Conservation (phyloP, 2,888 invertebrate genomes). For the Pollenia griseotomentosa region DNA sequence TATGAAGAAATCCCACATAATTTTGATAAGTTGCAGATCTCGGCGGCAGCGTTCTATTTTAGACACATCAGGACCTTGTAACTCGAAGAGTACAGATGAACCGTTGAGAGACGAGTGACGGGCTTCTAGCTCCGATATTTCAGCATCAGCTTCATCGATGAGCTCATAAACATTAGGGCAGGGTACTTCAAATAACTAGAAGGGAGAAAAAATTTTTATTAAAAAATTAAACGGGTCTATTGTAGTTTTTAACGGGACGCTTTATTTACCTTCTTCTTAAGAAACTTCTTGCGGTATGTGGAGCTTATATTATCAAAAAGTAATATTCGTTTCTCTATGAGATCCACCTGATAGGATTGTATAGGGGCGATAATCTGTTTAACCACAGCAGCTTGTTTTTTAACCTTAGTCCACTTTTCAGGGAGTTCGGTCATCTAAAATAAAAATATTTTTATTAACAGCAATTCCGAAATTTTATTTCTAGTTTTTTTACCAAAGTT, state of each 20-base stretch:
- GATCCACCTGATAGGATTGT: conserved; percentile 94
- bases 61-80: conserved; percentile 92
- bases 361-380: conserved; percentile 95
- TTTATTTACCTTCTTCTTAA: conserved; percentile 81
- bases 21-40: conserved; percentile 91
- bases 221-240: neutral
- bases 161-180: conserved; percentile 89
- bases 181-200: conserved; percentile 86
- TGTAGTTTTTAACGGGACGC: too few species aligned
- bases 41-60: conserved; percentile 90
- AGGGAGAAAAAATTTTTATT: neutral
- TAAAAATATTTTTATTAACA: neutral
- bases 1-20: conserved; percentile 95
- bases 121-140: conserved; percentile 88
- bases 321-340: conserved; percentile 92
- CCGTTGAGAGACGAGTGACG: conserved; percentile 88
- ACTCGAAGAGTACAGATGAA: conserved; percentile 93
- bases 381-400: conserved; percentile 92
- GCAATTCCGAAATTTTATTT: neutral
- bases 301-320: conserved; percentile 91
- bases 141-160: conserved; percentile 89
- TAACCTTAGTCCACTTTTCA: conserved; percentile 93
- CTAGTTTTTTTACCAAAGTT: conserved; percentile 86
- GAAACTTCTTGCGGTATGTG: conserved; percentile 91
- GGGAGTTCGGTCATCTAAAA: conserved; percentile 90